phyloP scores from a whole-genome alignment of 2,113 vertebrate genomes.

The Corydoras sp. region DNA sequence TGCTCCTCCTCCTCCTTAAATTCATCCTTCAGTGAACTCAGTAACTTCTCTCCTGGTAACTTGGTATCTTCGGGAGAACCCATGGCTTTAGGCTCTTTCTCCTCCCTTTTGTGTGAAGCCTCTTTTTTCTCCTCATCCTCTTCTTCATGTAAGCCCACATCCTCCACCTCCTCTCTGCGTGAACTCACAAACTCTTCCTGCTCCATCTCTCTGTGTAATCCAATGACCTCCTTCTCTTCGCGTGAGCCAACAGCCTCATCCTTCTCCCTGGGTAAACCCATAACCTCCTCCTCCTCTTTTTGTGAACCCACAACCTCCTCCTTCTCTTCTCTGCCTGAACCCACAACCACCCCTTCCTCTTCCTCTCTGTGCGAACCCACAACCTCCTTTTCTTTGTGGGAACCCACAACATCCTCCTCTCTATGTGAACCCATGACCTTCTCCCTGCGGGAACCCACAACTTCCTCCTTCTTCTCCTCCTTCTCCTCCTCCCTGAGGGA shows the following conservation, averaged over 20 bases:
- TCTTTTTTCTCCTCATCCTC: not conserved
- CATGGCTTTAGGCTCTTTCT: slow-evolving; percentile 29
- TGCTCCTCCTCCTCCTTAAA: too few species aligned
- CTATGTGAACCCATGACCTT: too few species aligned
- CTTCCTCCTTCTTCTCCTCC: slow-evolving; percentile 30
- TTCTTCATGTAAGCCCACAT: too few species aligned
- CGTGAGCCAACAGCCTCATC: slow-evolving; percentile 40
- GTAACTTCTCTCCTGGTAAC: too few species aligned
- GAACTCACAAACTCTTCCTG: too few species aligned
- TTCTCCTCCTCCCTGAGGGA: slow-evolving; percentile 31
- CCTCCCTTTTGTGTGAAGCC: not conserved
- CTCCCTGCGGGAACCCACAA: too few species aligned
- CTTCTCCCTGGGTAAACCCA: slow-evolving; percentile 16
- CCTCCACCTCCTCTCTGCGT: slow-evolving; percentile 22
- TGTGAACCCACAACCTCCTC: too few species aligned
- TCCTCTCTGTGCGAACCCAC: too few species aligned
- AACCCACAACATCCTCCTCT: slow-evolving; percentile 6
- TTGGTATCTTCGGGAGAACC: too few species aligned
- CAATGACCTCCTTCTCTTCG: slow-evolving; percentile 31
- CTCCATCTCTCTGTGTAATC: slow-evolving; percentile 26
- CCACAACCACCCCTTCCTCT: not conserved
- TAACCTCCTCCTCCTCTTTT: too few species aligned
- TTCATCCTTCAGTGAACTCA: too few species aligned
- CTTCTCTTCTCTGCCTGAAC: not conserved
- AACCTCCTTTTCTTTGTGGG: too few species aligned